Percentiles rank a stretch among this genome's conserved stretches.
Evolutionary conservation across 1,140 invertebrate species (phyloP).

Genomic region (Psix sp.): DNA sequence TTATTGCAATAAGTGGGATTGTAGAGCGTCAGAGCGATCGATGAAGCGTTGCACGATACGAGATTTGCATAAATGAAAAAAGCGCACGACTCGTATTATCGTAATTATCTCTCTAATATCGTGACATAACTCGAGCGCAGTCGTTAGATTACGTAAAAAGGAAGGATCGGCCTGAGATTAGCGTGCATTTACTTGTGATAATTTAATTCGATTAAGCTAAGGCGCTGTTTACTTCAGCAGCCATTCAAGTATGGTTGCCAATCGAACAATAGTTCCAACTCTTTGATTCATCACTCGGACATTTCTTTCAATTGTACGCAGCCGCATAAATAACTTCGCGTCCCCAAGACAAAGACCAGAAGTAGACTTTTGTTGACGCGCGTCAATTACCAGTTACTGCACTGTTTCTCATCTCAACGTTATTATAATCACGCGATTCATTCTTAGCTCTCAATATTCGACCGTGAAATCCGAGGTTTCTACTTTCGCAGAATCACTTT

Average conservation of each 20-base stretch:
- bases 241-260: not conserved
- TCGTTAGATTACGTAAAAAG: slow-evolving; percentile 32
- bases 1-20: too few relatives aligned
- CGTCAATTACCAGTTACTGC: too few relatives aligned
- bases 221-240: not conserved
- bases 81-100: slow-evolving; percentile 11
- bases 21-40: too few relatives aligned
- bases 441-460: too few relatives aligned
- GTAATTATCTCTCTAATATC: slow-evolving; percentile 12
- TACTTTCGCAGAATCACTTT: too few relatives aligned
- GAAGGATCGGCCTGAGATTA: slow-evolving; percentile 17
- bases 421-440: too few relatives aligned
- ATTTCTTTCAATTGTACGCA: slow-evolving; percentile 20
- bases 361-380: too few relatives aligned
- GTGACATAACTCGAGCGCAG: slow-evolving; percentile 14
- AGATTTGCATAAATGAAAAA: slow-evolving; percentile 12
- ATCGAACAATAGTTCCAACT: slow-evolving; percentile 4
- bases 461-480: too few relatives aligned
- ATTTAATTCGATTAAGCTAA: slow-evolving; percentile 9
- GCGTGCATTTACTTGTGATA: slow-evolving; percentile 11
- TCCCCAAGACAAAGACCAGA: not conserved
- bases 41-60: slow-evolving; percentile 1
- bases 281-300: slow-evolving; percentile 14
- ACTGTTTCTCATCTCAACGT: too few relatives aligned
- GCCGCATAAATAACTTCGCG: slow-evolving; percentile 5